Base-by-base conservation (phyloP, 2,113 vertebrate species). In the Suncus etruscus region DNA sequence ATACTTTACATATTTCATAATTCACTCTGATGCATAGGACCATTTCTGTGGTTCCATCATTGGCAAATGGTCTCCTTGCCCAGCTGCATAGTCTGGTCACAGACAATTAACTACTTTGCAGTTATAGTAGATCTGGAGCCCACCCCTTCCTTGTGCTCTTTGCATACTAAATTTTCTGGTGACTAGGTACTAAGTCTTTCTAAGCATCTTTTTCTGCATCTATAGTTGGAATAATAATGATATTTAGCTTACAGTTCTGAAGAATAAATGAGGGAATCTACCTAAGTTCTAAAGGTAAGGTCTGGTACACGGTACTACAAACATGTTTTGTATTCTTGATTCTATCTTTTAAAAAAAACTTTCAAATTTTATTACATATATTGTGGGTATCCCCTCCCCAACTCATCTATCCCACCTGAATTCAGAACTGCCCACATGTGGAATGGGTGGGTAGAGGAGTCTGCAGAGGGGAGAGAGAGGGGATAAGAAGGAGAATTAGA, bases 201-300 rank as follows among this genome's bases (percentile, higher is more conserved):
- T 73, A 87, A 54, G n/a, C 15, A 12, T 70, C 3, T 12, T 82
- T 48, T 85, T 68, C 18, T 87, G 27, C 48, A 83, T 54, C 18
- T 86, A 6, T 72, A 83, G 2, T 68, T 90, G 84, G 8, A 2
- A 7, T 78, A 61, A 80, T 48, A 70, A 7, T 69, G 11, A 18
- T 32, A 39, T 8, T 72, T 72, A 22, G 12, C 39, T 86, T 83
- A 54, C 54, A 74, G 16, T 51, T 80, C 61, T 83, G n/a, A 76
- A 68, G 7, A 91, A 69, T 81, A 86, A 87, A 45, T 76, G 31
- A 83, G 61, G 65, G 32, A 25, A 80, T 70, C 65, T 50, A 79
- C 8, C 8, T 20, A 16, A 78, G 32, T 69, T 39, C 39, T 39
- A 39, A 5, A 39, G 39, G 18, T 5, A 76, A 32, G n/a, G 15